These are phyloP conservation scores for Hylaeus anthracinus DNA, from an alignment of 1,140 invertebrate genomes.

Conservation along the genomic window DNA sequence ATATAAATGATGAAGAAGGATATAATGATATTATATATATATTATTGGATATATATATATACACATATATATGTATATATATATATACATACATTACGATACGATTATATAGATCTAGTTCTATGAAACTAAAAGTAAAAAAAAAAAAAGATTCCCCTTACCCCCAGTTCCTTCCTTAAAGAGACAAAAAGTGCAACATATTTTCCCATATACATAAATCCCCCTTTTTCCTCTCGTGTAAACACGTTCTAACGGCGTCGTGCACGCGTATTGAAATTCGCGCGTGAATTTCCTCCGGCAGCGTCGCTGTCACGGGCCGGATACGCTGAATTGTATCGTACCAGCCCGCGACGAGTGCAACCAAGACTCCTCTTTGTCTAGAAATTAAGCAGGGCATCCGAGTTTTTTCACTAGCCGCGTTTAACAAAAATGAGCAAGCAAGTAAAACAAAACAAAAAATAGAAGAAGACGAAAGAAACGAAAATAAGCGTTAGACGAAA, in stretches of 20 bases:
- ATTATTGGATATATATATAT: slow-evolving; percentile 78
- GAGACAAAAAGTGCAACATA: slow-evolving; percentile 24
- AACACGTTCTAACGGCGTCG: neutral
- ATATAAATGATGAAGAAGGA: slow-evolving; percentile 80
- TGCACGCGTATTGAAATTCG: neutral
- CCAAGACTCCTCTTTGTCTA: neutral
- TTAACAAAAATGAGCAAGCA: neutral
- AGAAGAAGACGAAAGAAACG: neutral
- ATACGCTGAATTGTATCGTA: neutral
- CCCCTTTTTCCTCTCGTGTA: neutral
- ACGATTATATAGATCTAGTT: slow-evolving; percentile 74
- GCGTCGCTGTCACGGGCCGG: neutral
- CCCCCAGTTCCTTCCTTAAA: slow-evolving; percentile 29
- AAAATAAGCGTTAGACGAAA: neutral
- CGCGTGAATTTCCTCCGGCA: neutral
- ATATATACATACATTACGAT: slow-evolving; percentile 71
- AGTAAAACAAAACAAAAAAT: neutral
- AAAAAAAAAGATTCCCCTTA: slow-evolving; percentile 44
- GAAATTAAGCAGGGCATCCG: slow-evolving; percentile 7
- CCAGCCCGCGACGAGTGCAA: slow-evolving; percentile 1
- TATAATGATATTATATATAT: slow-evolving; percentile 79
- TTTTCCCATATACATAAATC: slow-evolving; percentile 21
- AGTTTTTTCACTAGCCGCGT: slow-evolving; percentile 10
- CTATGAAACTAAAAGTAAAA: slow-evolving; percentile 69
- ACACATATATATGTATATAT: slow-evolving; percentile 57